phyloP scores from a whole-genome alignment of 1,140 invertebrate genomes.

The Manduca sexta region DNA sequence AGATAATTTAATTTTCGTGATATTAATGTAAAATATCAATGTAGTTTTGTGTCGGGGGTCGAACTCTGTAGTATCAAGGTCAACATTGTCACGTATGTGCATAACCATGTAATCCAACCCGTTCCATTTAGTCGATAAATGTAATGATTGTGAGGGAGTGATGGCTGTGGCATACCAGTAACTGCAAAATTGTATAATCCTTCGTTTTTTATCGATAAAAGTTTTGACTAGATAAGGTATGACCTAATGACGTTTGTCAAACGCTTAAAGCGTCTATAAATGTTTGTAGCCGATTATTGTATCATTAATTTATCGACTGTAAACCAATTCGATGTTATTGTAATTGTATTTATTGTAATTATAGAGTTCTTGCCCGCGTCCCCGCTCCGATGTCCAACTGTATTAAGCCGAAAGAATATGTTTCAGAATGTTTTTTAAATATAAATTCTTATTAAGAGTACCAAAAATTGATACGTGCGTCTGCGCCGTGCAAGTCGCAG shows the following conservation, averaged over 20 bases:
- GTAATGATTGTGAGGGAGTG: too few species aligned
- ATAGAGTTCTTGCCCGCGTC: not conserved
- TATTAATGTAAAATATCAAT: conserved; percentile 18
- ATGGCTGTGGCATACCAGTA: too few species aligned
- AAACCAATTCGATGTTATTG: too few species aligned
- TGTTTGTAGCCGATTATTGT: too few species aligned
- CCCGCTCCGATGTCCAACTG: conserved; percentile 20
- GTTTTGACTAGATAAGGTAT: too few species aligned
- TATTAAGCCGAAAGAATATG: not conserved
- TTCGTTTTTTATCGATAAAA: too few species aligned
- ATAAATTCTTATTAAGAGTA: conserved; percentile 43
- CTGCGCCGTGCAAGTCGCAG: conserved; percentile 23
- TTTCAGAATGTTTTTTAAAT: conserved; percentile 13
- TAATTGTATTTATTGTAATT: too few species aligned
- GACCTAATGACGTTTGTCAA: too few species aligned
- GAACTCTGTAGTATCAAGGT: conserved; percentile 7
- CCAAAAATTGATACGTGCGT: conserved; percentile 39
- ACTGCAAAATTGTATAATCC: too few species aligned
- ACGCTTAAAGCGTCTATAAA: too few species aligned
- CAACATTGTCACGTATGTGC: not conserved
- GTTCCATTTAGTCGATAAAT: too few species aligned
- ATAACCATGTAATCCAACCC: not conserved
- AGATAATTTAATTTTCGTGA: conserved; percentile 12
- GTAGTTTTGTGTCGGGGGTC: conserved; percentile 7
- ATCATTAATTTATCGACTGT: too few species aligned